These are phyloP conservation scores for Ceratina australensis DNA, from an alignment of 1,140 invertebrate species.

Conservation along the genomic window DNA sequence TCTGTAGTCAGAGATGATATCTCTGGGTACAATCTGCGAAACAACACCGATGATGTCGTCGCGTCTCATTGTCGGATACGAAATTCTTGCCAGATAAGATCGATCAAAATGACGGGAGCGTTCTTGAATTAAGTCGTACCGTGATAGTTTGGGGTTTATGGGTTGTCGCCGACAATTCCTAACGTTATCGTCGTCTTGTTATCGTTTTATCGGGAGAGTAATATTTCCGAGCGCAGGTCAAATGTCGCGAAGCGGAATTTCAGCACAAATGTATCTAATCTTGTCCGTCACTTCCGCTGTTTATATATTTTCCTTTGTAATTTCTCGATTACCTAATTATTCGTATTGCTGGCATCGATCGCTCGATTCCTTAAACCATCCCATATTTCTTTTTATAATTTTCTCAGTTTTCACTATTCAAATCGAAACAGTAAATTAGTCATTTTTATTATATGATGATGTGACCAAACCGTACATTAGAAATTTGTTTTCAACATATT, in stretches of 20 bases:
- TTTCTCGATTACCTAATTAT: conserved; percentile 37
- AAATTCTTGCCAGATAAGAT: not conserved
- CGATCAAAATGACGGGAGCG: not conserved
- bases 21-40: not conserved
- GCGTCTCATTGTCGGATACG: not conserved
- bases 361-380: not conserved
- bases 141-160: not conserved
- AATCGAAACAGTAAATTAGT: too few relatives aligned
- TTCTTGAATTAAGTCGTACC: not conserved
- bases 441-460: too few relatives aligned
- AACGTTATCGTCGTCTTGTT: not conserved
- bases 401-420: not conserved
- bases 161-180: not conserved
- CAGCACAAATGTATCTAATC: conserved; percentile 31
- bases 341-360: not conserved
- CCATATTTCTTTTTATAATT: not conserved
- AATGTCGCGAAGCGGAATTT: conserved; percentile 3
- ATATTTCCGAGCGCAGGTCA: not conserved
- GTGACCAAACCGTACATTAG: too few relatives aligned
- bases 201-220: not conserved
- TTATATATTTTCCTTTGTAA: conserved; percentile 30
- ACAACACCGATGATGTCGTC: conserved; percentile 6
- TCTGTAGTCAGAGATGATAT: conserved; percentile 37
- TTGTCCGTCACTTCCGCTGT: conserved; percentile 37
- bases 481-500: too few relatives aligned